Evolutionary conservation across 2,113 vertebrate genomes (phyloP), one percentile per base, ranked within the genome.

Genomic region (Myiozetetes cayanensis): DNA sequence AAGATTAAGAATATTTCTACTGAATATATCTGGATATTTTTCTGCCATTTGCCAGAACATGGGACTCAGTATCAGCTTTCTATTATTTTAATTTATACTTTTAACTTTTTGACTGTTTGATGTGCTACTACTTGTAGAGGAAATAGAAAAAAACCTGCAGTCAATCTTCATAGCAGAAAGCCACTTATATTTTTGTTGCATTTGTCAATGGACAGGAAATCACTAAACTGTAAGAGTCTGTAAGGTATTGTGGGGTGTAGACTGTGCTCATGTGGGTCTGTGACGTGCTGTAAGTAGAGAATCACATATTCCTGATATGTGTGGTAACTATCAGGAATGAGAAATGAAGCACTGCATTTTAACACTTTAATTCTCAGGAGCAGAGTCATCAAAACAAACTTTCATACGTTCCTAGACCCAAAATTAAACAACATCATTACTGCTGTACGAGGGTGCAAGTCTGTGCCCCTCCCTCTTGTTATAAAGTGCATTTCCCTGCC

Each of bases 251-350:
- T 70, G 37, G 0, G 15, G 28, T 28, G 12, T 23, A 65, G 37
- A 8, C 5, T 75, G 21, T 0, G 1, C n/a, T 59, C 33, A 1
- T 25, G 44, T 1, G 2, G 15, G 10, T 49, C 31, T 89, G 46
- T 66, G 50, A 53, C 4, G 1, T 39, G 27, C 19, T 59, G 15
- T 23, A 41, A 31, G 22, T 9, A 27, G 28, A 41, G 31, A 87
- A 58, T n/a, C 15, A 28, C 12, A 6, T 5, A 23, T 8, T 83
- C 24, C 50, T 47, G 14, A 9, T 7, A 14, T 0, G 5, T 27
- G 15, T 18, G 28, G 33, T 12, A 52, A 18, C 12, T 25, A 9
- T 31, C 2, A 23, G 46, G 30, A 58, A 71, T 14, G 5, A 33
- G 37, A 70, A 53, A 50, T 18, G 2, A 85, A 85, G 18, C 27